phyloP scores from a whole-genome alignment of 2,113 vertebrate species.

The Neopipo cinnamomea region DNA sequence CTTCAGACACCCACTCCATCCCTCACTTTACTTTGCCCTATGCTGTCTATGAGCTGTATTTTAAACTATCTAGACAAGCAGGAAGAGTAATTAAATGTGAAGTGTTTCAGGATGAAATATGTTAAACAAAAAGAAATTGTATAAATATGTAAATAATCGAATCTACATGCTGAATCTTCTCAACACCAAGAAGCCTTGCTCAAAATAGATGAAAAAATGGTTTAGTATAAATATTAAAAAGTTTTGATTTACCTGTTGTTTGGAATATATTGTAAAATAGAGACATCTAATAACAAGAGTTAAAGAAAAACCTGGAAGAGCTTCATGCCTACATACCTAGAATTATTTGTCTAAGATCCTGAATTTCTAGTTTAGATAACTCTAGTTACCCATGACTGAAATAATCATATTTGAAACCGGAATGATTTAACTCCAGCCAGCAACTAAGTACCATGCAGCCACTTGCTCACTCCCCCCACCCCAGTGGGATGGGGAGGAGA shows the following conservation, averaged over 20 bases:
- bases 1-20: not conserved
- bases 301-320: not conserved
- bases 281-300: not conserved
- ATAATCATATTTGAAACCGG: not conserved
- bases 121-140: not conserved
- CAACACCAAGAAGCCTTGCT: not conserved
- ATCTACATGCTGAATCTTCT: conserved; percentile 9
- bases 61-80: conserved; percentile 36
- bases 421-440: not conserved
- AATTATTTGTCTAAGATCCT: not conserved
- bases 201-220: conserved; percentile 6
- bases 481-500: not conserved
- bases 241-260: conserved; percentile 12
- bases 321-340: not conserved
- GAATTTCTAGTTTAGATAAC: not conserved
- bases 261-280: conserved; percentile 17
- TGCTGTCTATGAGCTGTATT: not conserved
- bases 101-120: not conserved
- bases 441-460: not conserved
- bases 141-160: conserved; percentile 47
- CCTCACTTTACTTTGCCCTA: not conserved
- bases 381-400: not conserved
- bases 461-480: not conserved
- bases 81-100: not conserved
- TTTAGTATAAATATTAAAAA: conserved; percentile 13